A percentile compares a stretch with the other conserved stretches of the same genome.
Evolutionary conservation across 2,797 vertebrate species (phyloP).

Genomic region (Hylomyscus alleni): DNA sequence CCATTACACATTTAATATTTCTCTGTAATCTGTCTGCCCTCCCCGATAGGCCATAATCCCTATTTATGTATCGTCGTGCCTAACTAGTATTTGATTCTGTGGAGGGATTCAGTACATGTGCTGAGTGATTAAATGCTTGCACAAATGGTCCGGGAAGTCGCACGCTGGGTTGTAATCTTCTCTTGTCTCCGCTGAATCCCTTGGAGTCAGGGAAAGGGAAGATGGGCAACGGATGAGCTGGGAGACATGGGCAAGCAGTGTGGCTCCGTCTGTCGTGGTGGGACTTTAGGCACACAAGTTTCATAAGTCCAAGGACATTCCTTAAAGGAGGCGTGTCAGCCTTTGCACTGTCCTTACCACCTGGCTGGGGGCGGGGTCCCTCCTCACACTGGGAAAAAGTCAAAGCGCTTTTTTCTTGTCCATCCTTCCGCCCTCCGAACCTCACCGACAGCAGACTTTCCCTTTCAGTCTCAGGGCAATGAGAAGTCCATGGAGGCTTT

Average conservation of each 20-base stretch:
- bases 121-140: slow-evolving; percentile 34
- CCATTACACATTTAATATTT: not conserved
- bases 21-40: not conserved
- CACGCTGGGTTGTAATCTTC: not conserved
- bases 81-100: not conserved
- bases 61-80: not conserved
- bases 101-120: not conserved
- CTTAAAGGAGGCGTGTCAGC: not conserved
- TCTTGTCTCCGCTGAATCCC: not conserved
- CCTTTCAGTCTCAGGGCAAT: slow-evolving; percentile 52
- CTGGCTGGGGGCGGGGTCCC: not conserved
- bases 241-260: not conserved
- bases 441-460: not conserved
- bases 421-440: not conserved
- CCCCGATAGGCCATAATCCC: not conserved
- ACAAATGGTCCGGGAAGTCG: slow-evolving; percentile 16
- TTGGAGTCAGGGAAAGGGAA: not conserved
- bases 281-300: not conserved
- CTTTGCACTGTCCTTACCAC: not conserved
- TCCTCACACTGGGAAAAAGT: not conserved
- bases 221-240: not conserved
- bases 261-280: not conserved
- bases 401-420: not conserved
- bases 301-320: not conserved
- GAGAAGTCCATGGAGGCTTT: slow-evolving; percentile 57